phyloP scores from a whole-genome alignment of 2,113 vertebrate genomes.

The Xenus cinereus region DNA sequence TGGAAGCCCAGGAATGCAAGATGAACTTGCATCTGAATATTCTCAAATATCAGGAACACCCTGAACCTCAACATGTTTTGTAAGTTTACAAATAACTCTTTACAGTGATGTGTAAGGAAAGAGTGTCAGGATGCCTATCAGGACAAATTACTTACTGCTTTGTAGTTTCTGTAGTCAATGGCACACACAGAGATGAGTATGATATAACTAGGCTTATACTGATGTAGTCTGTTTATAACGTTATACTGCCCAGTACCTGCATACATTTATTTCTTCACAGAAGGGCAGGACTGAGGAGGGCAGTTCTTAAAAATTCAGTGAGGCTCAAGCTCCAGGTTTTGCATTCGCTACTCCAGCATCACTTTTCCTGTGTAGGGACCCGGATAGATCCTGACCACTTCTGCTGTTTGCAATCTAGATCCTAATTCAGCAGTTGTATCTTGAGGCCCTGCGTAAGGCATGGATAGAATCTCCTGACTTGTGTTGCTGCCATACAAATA shows the following conservation, averaged over 20 bases:
- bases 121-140: background rate
- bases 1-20: background rate
- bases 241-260: background rate
- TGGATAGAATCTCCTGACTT: background rate
- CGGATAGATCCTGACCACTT: background rate
- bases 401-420: background rate
- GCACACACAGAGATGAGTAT: background rate
- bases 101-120: background rate
- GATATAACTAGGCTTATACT: background rate
- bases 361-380: background rate
- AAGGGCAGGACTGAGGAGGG: background rate
- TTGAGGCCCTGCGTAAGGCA: background rate
- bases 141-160: background rate
- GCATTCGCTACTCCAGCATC: background rate
- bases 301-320: background rate
- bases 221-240: background rate
- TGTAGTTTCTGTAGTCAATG: background rate
- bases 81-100: background rate
- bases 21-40: background rate
- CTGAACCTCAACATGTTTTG: background rate
- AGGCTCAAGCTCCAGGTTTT: background rate
- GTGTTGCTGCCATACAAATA: background rate
- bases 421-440: background rate
- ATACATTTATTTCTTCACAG: background rate
- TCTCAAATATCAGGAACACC: background rate